phyloP scores from a whole-genome alignment of 2,888 invertebrate species.

The Melanophora roralis region DNA sequence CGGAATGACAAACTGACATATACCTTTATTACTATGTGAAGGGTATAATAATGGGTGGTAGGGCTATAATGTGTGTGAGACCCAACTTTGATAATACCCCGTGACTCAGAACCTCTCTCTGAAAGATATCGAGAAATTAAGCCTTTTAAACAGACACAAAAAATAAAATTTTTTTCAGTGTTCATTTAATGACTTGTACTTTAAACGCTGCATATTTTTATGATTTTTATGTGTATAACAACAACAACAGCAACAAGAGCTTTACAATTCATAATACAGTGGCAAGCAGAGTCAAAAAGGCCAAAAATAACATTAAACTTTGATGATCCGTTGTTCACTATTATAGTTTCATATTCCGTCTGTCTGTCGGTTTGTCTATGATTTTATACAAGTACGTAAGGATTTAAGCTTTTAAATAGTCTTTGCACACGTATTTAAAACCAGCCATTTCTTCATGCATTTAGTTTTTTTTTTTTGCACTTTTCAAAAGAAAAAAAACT shows the following conservation, averaged over 20 bases:
- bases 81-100: no score
- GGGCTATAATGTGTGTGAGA: no score
- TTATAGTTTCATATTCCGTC: constrained; percentile 3
- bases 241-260: not conserved
- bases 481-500: not conserved
- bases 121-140: no score
- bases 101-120: no score
- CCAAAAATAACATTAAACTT: constrained; percentile 62
- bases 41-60: no score
- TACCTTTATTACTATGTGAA: no score
- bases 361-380: not conserved
- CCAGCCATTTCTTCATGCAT: not conserved
- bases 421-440: not conserved
- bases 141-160: no score
- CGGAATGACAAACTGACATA: no score
- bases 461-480: constrained; percentile 28
- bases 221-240: no score
- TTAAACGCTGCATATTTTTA: constrained; percentile 13
- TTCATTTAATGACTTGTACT: constrained; percentile 16
- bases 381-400: not conserved
- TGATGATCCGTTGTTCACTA: constrained; percentile 36
- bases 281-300: constrained; percentile 57
- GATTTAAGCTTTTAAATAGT: constrained; percentile 16
- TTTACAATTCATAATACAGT: constrained; percentile 48
- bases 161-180: constrained; percentile 17